Conservation (phyloP, 2,797 vertebrate genomes). For the Melanogrammus aeglefinus region DNA sequence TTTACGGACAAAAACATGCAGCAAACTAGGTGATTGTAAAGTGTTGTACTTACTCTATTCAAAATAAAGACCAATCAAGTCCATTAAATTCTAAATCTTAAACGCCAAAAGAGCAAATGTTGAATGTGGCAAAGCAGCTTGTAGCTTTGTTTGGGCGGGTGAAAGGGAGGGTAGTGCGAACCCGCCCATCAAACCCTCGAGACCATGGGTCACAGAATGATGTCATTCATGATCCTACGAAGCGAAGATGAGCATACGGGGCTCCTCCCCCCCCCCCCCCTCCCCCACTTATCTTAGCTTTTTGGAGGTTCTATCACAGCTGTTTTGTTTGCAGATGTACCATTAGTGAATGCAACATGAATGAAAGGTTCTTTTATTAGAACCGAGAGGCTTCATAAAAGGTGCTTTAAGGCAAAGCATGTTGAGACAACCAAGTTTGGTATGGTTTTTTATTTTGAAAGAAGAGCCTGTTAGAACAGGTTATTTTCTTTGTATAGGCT, state of each 20-base stretch:
- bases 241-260: no score
- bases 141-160: background rate
- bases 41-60: background rate
- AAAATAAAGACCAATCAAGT: background rate
- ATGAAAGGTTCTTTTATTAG: background rate
- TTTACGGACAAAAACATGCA: background rate
- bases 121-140: background rate
- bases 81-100: background rate
- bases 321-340: no score
- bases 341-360: no score
- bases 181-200: background rate
- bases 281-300: no score
- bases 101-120: no score
- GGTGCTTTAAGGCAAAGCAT: background rate
- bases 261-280: no score
- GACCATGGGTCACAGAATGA: background rate
- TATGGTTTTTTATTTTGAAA: background rate
- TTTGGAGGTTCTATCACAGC: no score
- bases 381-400: background rate
- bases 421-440: background rate
- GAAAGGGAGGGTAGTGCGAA: background rate
- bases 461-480: background rate
- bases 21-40: background rate
- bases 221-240: background rate
- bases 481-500: background rate